Base-by-base conservation (phyloP, 2,797 vertebrate species). In the Xiphorhynchus erythropygius region DNA sequence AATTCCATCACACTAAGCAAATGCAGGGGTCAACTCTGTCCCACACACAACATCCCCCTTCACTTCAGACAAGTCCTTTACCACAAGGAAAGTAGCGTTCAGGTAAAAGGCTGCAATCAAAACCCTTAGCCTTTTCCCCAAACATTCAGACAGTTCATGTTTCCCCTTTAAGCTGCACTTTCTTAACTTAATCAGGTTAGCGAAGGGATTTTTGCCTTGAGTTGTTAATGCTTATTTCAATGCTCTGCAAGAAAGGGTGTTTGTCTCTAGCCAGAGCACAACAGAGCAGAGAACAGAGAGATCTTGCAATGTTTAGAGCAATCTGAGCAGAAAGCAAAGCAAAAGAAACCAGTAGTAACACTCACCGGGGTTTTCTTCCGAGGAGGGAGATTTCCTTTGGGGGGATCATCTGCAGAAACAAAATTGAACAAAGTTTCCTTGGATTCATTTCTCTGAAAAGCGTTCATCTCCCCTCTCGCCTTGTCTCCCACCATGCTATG, bases 341-440 rank as follows among this genome's bases (percentile, higher is more conserved):
- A 91, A 95, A 93, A 47, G 39, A 96, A 89, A 91, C 27, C 71
- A 78, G 64, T 63, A 85, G 59, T 79, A 79, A 90, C 73, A 98
- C 98, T 98, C 93, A 98, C 98, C 97, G 89, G 96, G 86, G 97
- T 56, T 89, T 97, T 95, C 93, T 97, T 98, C 97, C 96, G 86
- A 78, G 94, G 94, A 86, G 95, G 57, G 71, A 89, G 95, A 73
- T 89, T 82, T 96, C 70, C 94, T 93, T 85, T 96, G 42, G 95
- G 92, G 77, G 93, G 87, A 94, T 95, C 95, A 91, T 97, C 96
- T 96, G 97, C 93, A 92, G 96, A 97, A 86, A 97, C 92, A 96
- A 96, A 98, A 97, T 94, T 94, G 95, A 97, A 98, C 82, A 97
- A 94, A 94, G 95, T 97, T 97, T 98, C 97, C 93, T 97, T 98